Evolutionary conservation across 2,797 vertebrate genomes (phyloP).

Genomic region (Macrochelys suwanniensis): DNA sequence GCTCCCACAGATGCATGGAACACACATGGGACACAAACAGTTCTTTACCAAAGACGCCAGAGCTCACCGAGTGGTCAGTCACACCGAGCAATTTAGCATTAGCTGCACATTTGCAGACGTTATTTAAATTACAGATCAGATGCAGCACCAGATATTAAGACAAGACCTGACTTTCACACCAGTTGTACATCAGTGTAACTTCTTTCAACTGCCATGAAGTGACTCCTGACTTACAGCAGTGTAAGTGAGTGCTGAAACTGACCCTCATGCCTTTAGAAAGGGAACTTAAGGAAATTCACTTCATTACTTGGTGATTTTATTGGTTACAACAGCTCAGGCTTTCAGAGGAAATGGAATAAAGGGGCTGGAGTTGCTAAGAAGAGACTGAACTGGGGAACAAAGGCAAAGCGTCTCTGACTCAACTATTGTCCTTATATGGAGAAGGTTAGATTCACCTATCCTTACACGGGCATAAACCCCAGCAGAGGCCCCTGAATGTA

Average conservation of each 20-base stretch:
- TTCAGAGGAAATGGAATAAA: background rate
- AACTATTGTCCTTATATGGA: background rate
- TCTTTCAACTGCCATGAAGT: background rate
- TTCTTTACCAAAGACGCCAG: background rate
- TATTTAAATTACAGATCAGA: background rate
- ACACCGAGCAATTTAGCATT: rapidly evolving
- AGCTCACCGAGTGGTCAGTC: background rate
- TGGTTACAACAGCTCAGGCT: background rate
- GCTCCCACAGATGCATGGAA: background rate
- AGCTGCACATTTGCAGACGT: background rate
- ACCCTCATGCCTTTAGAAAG: background rate
- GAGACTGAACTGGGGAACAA: background rate
- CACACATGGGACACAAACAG: background rate
- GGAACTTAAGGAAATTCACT: background rate
- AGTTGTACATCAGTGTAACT: background rate
- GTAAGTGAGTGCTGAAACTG: background rate
- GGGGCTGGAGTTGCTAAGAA: background rate
- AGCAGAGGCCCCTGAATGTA: background rate
- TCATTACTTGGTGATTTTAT: background rate
- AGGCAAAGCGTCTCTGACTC: background rate
- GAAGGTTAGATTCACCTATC: background rate
- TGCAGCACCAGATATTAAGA: background rate
- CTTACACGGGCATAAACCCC: background rate
- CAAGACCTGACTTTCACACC: background rate
- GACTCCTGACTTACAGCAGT: background rate